Evolutionary conservation across 2,113 vertebrate genomes (phyloP).

Genomic region (Neomonachus schauinslandi): DNA sequence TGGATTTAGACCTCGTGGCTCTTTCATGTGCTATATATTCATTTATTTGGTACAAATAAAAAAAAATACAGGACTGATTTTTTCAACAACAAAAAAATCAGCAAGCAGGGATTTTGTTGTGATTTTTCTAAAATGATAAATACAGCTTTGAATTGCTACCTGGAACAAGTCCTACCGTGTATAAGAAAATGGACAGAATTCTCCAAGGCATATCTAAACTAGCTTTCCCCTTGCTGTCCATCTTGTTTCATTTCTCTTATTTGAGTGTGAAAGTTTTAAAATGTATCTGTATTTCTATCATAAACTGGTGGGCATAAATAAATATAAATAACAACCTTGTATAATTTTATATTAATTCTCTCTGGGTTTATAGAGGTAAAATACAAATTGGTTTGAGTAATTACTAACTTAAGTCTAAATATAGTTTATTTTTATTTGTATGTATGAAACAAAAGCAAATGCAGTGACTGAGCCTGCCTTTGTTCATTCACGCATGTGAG

Average conservation of each 20-base stretch:
- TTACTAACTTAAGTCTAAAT: neutral
- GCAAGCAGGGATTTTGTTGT: neutral
- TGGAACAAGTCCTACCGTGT: neutral
- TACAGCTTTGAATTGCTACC: neutral
- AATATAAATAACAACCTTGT: neutral
- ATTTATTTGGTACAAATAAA: conserved; percentile 23
- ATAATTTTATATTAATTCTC: neutral
- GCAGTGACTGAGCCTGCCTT: neutral
- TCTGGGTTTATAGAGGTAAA: neutral
- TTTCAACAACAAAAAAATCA: neutral
- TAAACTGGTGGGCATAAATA: neutral
- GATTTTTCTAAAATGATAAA: conserved; percentile 13
- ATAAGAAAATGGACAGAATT: neutral
- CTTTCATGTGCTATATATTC: conserved; percentile 11
- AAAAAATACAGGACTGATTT: neutral
- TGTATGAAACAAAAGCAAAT: neutral
- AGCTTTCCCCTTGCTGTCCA: neutral
- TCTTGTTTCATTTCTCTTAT: conserved; percentile 5
- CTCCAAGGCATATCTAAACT: neutral
- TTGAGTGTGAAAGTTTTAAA: neutral
- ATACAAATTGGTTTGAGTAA: neutral
- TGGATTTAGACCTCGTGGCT: conserved; percentile 8
- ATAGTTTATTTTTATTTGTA: conserved; percentile 21
- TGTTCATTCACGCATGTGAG: neutral
- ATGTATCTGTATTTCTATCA: neutral